Evolutionary conservation across 2,113 vertebrate genomes (phyloP).

Genomic region (Fulica atra): DNA sequence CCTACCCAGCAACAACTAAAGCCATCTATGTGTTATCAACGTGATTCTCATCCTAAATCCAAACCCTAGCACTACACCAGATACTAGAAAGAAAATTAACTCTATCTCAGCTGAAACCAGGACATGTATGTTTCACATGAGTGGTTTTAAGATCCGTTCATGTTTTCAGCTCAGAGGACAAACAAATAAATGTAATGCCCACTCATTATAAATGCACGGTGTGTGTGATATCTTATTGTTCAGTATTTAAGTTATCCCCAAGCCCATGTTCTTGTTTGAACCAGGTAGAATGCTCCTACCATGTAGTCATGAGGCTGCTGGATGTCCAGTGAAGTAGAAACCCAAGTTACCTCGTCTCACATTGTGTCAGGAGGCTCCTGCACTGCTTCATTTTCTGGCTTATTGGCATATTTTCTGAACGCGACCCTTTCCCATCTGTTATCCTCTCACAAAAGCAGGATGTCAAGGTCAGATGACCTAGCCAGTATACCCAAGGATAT

Average conservation of each 20-base stretch:
- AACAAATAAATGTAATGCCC: not conserved
- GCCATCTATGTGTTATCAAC: too few species aligned
- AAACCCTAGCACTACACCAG: too few species aligned
- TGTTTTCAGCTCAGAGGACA: not conserved
- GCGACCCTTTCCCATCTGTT: not conserved
- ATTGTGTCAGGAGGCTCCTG: rapidly evolving
- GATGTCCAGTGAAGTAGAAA: not conserved
- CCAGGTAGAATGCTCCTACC: not conserved
- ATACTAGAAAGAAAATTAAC: too few species aligned
- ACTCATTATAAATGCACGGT: not conserved
- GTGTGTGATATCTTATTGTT: not conserved
- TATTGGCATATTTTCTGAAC: not conserved
- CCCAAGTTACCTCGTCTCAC: not conserved
- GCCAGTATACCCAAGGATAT: not conserved
- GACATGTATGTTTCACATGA: not conserved
- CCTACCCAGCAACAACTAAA: too few species aligned
- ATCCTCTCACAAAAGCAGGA: not conserved
- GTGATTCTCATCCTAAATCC: too few species aligned
- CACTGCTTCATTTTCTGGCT: not conserved
- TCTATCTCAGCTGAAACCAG: too few species aligned
- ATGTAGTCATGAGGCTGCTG: not conserved
- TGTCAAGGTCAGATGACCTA: not conserved
- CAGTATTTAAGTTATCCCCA: not conserved
- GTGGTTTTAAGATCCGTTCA: not conserved
- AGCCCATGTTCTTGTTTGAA: not conserved